Evolutionary conservation across 1,140 invertebrate genomes (phyloP), one percentile per base, ranked within the genome.

Genomic region (Monomorium pharaonis): DNA sequence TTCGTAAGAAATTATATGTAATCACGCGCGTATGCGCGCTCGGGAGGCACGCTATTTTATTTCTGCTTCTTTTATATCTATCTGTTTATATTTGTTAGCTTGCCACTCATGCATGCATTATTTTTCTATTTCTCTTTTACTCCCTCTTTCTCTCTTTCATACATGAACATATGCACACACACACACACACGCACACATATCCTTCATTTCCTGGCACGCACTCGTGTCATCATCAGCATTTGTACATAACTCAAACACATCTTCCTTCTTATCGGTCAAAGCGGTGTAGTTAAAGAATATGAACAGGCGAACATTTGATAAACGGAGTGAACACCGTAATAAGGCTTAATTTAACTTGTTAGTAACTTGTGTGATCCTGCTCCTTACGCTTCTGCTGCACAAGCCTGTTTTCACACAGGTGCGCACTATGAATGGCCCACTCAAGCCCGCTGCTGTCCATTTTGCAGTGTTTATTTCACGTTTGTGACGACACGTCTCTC

Each of bases 271-370:
- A 18, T 89, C 88, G 69, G 33, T 88, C 78, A 84, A 90, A 90
- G 89, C 89, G 84, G 65, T 90, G 84, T 88, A 90, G 56, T 90
- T 77, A 85, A 74, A 90, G 88, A 90, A 76, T 90, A 90, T 86
- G 84, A 88, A 90, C 78, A 90, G 89, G 83, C 86, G 86, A 90
- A 90, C 83, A 86, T 88, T 58, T 90, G 88, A 87, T 90, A 90
- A 85, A 90, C 87, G 81, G 81, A 90, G 86, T 89, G 89, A 89
- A 90, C 89, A 90, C 88, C 88, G 81, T 90, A 90, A 84, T 90
- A 90, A 90, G 88, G 88, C 88, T 90, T 90, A 89, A 90, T 89
- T 87, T 90, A 87, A 89, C 84, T 87, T 89, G 85, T 90, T 90
- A 89, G 86, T 90, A 89, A 90, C 72, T 89, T 67, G 81, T 89